Evolutionary conservation across 2,888 invertebrate species (phyloP), one percentile per base, ranked within the genome.

Genomic region (Sphaeridia pumilis): DNA sequence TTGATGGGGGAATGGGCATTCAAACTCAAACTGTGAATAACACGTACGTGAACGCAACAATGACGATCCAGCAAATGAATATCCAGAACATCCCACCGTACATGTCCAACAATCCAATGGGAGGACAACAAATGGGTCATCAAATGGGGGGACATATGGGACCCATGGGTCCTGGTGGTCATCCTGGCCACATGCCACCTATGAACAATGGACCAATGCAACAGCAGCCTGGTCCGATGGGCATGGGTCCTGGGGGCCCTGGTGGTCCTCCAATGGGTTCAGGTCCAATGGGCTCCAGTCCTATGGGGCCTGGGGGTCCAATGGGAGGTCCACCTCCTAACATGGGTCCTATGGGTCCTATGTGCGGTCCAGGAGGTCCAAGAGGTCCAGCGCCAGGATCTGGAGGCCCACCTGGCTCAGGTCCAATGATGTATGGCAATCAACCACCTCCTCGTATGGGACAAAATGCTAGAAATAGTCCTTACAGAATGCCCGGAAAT

Each of bases 61-160:
- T 74, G 70, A 71, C 73, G 44, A 73, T 74, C 51, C 72, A 72
- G 59, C 74, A 74, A 65, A 68, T 75, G 62, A 74, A 73, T 64
- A 73, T 75, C 58, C 74, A 74, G 62, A 66, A 64, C 45, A 64
- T 66, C 43, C 65, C 66, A 38, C 65, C 66, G 2, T 66, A 67
- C 53, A 65, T 63, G 63, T 51, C 55, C 24, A 28, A 34, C 17
- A 24, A 27, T n/a, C 28, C 24, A 20, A 62, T 62, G 61, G 58
- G 58, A 10, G n/a, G 25, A 31, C 52, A 22, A 25, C 54, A 35
- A 27, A 52, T 52, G 49, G 50, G 54, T 14, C 55, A 52, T 35
- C 51, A 54, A 21, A 54, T 54, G 54, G 54, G 53, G 10, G 53
- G 52, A 25, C 55, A 59, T 26, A 55, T 59, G 57, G 57, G 56